These are phyloP conservation scores for Apantesis nais DNA, from an alignment of 2,888 invertebrate genomes.

Conservation along the genomic window DNA sequence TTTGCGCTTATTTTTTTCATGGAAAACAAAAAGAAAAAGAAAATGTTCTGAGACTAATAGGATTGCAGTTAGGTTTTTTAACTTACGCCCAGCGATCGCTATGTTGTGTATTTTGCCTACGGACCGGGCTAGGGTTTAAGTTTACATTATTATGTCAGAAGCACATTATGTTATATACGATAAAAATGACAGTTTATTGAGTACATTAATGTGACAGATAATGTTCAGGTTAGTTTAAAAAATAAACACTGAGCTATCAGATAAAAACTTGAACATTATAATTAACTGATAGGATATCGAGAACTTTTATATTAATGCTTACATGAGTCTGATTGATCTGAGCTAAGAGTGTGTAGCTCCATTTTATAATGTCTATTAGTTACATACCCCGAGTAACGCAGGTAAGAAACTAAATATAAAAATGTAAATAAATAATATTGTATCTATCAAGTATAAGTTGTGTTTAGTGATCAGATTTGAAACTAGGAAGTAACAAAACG, in stretches of 20 bases:
- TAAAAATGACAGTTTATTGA: no score
- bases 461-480: background rate
- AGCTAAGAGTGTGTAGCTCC: background rate
- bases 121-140: no score
- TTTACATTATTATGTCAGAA: no score
- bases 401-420: slow-evolving; percentile 48
- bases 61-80: no score
- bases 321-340: background rate
- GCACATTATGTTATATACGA: no score
- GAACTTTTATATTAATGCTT: background rate
- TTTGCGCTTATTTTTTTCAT: no score
- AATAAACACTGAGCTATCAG: background rate
- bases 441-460: background rate
- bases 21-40: no score
- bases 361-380: slow-evolving; percentile 65
- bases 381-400: slow-evolving; percentile 79
- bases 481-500: background rate
- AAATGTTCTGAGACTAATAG: no score
- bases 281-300: background rate
- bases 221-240: background rate
- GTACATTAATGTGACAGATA: background rate
- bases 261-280: background rate
- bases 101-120: no score
- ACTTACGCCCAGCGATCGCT: no score
- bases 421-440: background rate